phyloP scores from a whole-genome alignment of 1,140 invertebrate species.

The Agrilus planipennis region DNA sequence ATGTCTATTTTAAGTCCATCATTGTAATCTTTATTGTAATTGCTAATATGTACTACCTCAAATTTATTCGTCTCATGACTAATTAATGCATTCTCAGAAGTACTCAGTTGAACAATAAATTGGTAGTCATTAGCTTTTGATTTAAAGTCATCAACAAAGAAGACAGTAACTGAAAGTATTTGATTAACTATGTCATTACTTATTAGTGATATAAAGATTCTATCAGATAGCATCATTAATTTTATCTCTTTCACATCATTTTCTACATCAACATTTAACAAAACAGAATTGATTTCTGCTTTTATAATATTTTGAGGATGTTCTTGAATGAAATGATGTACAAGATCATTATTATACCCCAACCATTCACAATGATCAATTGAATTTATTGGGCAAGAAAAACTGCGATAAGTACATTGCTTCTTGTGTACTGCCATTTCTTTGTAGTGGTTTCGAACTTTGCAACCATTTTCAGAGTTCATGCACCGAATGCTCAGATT shows the following conservation, averaged over 20 bases:
- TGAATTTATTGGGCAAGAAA: constrained; percentile 13
- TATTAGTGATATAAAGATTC: too few relatives aligned
- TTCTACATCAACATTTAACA: constrained; percentile 1
- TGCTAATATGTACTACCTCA: not conserved
- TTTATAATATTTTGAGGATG: not conserved
- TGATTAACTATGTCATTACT: too few relatives aligned
- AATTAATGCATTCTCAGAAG: not conserved
- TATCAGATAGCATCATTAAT: too few relatives aligned
- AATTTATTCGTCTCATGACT: not conserved
- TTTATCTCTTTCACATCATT: too few relatives aligned
- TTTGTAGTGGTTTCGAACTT: not conserved
- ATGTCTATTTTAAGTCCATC: not conserved
- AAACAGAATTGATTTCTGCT: not conserved
- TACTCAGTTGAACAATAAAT: constrained; percentile 2
- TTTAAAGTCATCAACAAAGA: too few relatives aligned
- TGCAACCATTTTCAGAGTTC: constrained; percentile 3
- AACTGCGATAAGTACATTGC: not conserved
- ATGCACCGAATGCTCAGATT: not conserved
- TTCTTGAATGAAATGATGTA: not conserved
- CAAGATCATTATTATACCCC: not conserved
- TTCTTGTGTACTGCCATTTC: not conserved
- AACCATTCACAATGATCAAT: constrained; percentile 15
- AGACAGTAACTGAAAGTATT: too few relatives aligned
- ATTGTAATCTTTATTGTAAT: constrained; percentile 1
- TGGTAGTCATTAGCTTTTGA: constrained; percentile 1